Evolutionary conservation across 2,797 vertebrate genomes (phyloP), one percentile per base, ranked within the genome.

Genomic region (Podargus strigoides): DNA sequence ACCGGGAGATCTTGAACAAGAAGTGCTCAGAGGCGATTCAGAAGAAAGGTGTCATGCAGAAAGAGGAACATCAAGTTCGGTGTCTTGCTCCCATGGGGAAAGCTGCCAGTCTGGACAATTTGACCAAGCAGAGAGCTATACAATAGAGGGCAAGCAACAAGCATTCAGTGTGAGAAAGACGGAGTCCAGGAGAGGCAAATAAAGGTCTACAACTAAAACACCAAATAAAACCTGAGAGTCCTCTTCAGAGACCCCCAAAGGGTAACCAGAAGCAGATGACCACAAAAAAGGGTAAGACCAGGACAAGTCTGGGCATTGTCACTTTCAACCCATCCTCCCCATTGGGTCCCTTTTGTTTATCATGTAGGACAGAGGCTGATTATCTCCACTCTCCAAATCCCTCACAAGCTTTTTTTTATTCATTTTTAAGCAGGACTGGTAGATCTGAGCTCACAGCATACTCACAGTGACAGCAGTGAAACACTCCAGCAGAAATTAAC

Each of bases 401-500:
- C 58, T 73, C 85, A 75, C 15, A 91, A 90, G 53, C 14, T 55
- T 27, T 79, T 94, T 92, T 2, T 62, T n/a, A 39, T 56, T 72
- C 56, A 14, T 9, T 44, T 78, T 27, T 60, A 72, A 62, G 36
- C 50, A 81, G 58, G 39, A 58, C 37, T 69, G 62, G 63, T 56
- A 81, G 19, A 5, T n/a, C 77, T 79, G 80, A 93, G 28, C 50
- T 94, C 50, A 39, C 85, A 86, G 46, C 7, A 37, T 50, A 60
- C 36, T 74, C 1, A 0, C 50, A 66, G 62, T 3, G 27, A 83
- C 0, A 0, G 62, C 53, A 55, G 59, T 11, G 18, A 91, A 75
- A 84, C 41, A 39, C 30, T 86, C 44, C 34, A 91, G 63, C 18
- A 95, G 58, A 91, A 94, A 86, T 64, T 47, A 86, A 75, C 23